Base-by-base conservation (phyloP, 2,113 vertebrate genomes). In the Pitta sordida region DNA sequence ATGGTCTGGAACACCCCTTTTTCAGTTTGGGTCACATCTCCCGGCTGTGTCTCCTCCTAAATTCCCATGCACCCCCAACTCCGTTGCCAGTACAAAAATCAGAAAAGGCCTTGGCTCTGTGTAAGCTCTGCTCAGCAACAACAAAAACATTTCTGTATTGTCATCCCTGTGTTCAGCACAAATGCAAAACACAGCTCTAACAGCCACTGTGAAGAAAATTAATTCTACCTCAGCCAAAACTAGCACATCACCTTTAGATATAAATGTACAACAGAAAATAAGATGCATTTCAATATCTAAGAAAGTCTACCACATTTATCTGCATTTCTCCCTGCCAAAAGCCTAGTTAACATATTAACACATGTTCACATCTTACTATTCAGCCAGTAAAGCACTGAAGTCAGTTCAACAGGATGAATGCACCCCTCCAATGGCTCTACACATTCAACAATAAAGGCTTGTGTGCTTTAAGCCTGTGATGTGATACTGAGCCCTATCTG, bases 271-370 rank as follows among this genome's bases (percentile, higher is more conserved):
- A 90, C 49, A 67, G 88, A 88, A 92, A 95, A 62, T 19, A 43
- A 55, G 29, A 32, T 26, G 7, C 36, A 84, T 95, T 97, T 95
- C 68, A 65, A 62, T 77, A 65, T 44, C 55, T 80, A 75, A 91
- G 68, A 65, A 90, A 86, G 44, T 21, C 53, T 67, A 86, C 11
- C 64, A 70, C 34, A 88, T 94, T 94, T 84, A 77, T 95, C 58
- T 93, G 68, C 21, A 91, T 90, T 94, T 90, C 74, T 32, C 29
- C 75, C 80, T 88, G 60, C 92, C 94, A 92, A 87, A 70, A 60
- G 69, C 44, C 84, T 90, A 77, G 83, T 95, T 93, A 94, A 86
- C 88, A 96, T 90, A 77, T 80, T 96, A 95, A 97, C 93, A 52
- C 83, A 70, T 81, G 86, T 59, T 91, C 88, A 91, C 46, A 83